Conservation (phyloP, 2,113 vertebrate species). For the Glaucidium brasilianum region DNA sequence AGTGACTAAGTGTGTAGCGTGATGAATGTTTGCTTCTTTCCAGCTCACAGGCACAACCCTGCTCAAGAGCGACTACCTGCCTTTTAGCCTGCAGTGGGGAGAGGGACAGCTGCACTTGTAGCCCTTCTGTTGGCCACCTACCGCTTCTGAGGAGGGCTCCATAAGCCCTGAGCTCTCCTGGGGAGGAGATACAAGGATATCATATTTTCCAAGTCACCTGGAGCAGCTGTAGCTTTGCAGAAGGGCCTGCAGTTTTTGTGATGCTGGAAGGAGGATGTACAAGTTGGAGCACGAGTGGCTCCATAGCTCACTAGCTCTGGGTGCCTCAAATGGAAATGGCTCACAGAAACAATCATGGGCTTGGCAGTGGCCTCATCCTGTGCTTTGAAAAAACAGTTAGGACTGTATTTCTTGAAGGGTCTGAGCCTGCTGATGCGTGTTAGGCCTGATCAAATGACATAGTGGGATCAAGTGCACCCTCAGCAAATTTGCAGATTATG, state of each 20-base stretch:
- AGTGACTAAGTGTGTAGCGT: not conserved
- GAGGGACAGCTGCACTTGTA: not conserved
- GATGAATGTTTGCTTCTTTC: not conserved
- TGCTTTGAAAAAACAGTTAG: not conserved
- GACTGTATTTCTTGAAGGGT: not conserved
- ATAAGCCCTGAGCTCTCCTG: not conserved
- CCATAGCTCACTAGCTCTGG: fast-evolving
- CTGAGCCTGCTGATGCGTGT: not conserved
- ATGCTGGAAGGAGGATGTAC: not conserved
- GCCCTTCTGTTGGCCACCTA: not conserved
- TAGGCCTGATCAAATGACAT: not conserved
- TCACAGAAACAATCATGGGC: fast-evolving
- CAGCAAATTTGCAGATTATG: not conserved
- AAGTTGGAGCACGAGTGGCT: not conserved
- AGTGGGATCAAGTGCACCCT: not conserved
- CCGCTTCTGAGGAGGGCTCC: not conserved
- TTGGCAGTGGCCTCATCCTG: not conserved
- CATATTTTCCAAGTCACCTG: fast-evolving
- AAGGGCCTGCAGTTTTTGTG: not conserved
- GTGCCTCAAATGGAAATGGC: not conserved
- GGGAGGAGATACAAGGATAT: fast-evolving
- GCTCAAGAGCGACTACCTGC: fast-evolving
- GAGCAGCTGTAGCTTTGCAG: not conserved
- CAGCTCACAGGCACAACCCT: not conserved
- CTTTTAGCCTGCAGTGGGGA: not conserved